Evolutionary conservation across 2,888 invertebrate genomes (phyloP), one percentile per base, ranked within the genome.

Genomic region (Dolichomitus sp.): DNA sequence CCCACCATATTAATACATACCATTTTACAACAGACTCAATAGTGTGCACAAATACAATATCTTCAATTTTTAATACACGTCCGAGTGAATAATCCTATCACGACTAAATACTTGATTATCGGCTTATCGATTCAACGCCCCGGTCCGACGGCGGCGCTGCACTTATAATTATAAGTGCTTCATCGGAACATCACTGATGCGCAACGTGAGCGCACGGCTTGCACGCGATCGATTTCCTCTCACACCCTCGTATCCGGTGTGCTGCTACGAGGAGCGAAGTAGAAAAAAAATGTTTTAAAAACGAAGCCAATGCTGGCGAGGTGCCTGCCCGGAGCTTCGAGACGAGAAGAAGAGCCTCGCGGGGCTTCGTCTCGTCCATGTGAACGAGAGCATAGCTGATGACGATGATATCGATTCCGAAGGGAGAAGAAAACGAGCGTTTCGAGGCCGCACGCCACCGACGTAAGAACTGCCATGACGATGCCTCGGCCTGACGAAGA

Each of bases 391-490:
- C 81, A 63, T 86, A 87, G 85, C 80, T 87, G 88, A 90, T 90
- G 89, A 90, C 89, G 90, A 87, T 89, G 90, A 90, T 91, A 91
- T 91, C 91, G 91, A 91, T 91, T 85, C 77, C 80, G 70, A 80
- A 82, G 85, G 81, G 85, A 81, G 77, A 76, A 88, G 85, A 87
- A 88, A 90, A 88, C 89, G 87, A 88, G 83, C 78, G 75, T 42
- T 65, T 69, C 72, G 61, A 70, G 80, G 78, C 74, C 75, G 82
- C 48, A 70, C 72, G 81, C 69, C 66, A 76, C 61, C 69, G 42
- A 57, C 42, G 54, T 70, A 57, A 70, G 70, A 70, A 57, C 42
- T 4, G 68, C 52, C n/a, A 33, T 23, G 12, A 40, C 33, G 40
- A 40, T 14, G 17, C 19, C 30, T 54, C 54, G 77, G 83, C 78